These are phyloP conservation scores for Cnemophilus loriae DNA, from an alignment of 2,113 vertebrate species.

Conservation along the genomic window DNA sequence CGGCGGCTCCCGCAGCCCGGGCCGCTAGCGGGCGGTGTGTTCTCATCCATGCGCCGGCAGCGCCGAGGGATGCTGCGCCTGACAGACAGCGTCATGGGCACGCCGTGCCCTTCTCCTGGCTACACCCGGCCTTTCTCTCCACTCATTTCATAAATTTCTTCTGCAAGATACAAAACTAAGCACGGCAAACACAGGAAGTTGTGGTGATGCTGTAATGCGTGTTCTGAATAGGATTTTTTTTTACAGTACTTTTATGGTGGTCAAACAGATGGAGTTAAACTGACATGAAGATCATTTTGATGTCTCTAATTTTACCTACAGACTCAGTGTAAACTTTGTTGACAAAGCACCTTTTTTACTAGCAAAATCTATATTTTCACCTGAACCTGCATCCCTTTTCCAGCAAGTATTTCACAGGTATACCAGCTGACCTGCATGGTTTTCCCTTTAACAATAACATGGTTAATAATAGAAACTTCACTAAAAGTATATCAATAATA, in stretches of 20 bases:
- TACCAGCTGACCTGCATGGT: background rate
- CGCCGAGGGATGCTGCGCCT: fast-evolving
- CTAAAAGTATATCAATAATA: background rate
- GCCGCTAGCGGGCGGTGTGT: slow-evolving; percentile 46
- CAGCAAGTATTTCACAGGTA: background rate
- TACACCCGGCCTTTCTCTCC: background rate
- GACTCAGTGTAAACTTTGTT: background rate
- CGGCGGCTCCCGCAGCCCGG: background rate
- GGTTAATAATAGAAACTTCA: background rate
- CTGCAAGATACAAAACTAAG: background rate
- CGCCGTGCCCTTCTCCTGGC: background rate
- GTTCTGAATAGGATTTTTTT: fast-evolving
- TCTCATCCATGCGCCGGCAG: background rate
- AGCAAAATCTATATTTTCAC: background rate
- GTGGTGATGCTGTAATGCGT: background rate
- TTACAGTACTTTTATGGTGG: background rate
- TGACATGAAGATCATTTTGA: background rate
- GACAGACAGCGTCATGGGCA: background rate
- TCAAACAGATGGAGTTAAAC: background rate
- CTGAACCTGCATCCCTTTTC: background rate
- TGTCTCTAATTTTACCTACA: background rate
- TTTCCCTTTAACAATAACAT: background rate
- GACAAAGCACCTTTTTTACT: background rate
- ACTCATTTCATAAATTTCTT: fast-evolving
- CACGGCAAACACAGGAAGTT: background rate